These are phyloP conservation scores for Leptopilina clavipes DNA, from an alignment of 1,140 invertebrate genomes.

Conservation along the genomic window DNA sequence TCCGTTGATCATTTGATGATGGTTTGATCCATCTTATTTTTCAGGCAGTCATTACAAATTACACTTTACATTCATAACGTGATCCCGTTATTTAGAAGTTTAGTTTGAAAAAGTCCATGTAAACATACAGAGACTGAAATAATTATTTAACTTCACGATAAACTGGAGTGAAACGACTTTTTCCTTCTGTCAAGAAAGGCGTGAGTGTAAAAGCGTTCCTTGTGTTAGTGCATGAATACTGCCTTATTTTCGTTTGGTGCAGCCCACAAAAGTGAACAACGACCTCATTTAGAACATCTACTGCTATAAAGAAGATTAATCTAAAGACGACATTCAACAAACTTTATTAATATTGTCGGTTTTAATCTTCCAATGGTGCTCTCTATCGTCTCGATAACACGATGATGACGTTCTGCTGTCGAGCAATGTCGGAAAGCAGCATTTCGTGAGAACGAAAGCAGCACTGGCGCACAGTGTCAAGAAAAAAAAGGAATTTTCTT, in stretches of 20 bases:
- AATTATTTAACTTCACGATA: neutral
- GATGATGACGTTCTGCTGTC: slow-evolving; percentile 9
- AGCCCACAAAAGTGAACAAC: slow-evolving; percentile 13
- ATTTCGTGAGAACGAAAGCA: slow-evolving; percentile 6
- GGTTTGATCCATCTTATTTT: slow-evolving; percentile 1
- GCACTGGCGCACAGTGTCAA: slow-evolving; percentile 13
- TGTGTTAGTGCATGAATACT: slow-evolving; percentile 21
- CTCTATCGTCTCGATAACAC: neutral
- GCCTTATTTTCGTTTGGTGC: slow-evolving; percentile 29
- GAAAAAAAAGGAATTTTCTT: slow-evolving; percentile 2
- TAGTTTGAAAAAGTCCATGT: neutral
- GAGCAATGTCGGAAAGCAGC: slow-evolving; percentile 29
- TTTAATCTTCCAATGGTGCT: neutral
- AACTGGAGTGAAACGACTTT: neutral
- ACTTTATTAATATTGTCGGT: neutral
- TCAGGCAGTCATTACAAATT: neutral
- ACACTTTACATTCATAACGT: neutral
- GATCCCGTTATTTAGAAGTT: neutral
- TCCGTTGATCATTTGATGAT: neutral
- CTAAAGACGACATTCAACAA: neutral
- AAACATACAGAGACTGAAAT: neutral
- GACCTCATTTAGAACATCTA: slow-evolving; percentile 10
- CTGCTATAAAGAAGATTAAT: neutral
- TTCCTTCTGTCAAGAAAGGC: slow-evolving; percentile 27
- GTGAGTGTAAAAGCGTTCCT: slow-evolving; percentile 19